Conservation (phyloP, 23 tunicate genomes). For the Trididemnum nubilum region DNA sequence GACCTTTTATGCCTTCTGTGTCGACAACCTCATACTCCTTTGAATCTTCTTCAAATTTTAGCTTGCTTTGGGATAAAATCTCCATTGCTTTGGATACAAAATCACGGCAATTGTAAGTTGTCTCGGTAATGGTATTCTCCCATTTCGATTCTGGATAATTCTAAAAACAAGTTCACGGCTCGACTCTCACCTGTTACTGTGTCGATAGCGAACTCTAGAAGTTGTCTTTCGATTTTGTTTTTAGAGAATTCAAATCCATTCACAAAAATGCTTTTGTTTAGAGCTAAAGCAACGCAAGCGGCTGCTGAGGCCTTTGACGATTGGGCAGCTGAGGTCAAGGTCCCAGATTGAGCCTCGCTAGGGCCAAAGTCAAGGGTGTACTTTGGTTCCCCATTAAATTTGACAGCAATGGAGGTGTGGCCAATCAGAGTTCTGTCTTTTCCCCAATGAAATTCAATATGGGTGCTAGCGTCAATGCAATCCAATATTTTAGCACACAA, state of each 20-base stretch:
- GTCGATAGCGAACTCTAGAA: background rate
- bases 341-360: background rate
- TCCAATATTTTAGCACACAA: background rate
- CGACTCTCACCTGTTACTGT: background rate
- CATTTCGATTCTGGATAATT: background rate
- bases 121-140: background rate
- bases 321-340: background rate
- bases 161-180: background rate
- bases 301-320: background rate
- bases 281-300: background rate
- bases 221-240: background rate
- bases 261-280: background rate
- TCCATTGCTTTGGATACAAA: background rate
- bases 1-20: no score
- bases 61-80: background rate
- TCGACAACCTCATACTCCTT: no score
- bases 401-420: background rate
- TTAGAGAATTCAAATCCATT: background rate
- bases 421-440: background rate
- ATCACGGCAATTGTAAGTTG: slow-evolving; percentile 15
- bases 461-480: background rate
- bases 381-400: background rate
- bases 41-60: no score
- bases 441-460: background rate
- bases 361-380: background rate